These are phyloP conservation scores for Etheostoma cragini DNA, from an alignment of 2,113 vertebrate species.

Conservation along the genomic window DNA sequence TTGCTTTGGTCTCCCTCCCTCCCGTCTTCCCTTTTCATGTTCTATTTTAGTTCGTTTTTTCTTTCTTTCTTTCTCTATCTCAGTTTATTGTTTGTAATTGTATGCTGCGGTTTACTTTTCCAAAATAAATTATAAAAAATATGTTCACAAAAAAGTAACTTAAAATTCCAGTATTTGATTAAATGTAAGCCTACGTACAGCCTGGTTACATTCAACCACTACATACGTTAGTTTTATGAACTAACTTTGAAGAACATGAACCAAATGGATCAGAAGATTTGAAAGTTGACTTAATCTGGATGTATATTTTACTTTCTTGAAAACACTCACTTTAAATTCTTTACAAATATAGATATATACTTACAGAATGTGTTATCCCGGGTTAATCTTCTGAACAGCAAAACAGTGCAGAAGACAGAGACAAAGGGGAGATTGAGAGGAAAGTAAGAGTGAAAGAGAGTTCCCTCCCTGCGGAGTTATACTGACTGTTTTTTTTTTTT, in stretches of 20 bases:
- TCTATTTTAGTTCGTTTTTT: no score
- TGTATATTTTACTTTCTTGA: background rate
- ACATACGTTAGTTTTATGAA: background rate
- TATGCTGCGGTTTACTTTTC: no score
- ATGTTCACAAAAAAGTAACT: background rate
- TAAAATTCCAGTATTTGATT: background rate
- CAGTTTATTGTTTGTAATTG: no score
- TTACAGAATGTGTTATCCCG: constrained; percentile 56
- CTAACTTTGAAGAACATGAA: background rate
- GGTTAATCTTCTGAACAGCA: constrained; percentile 29
- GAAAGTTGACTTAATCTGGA: background rate
- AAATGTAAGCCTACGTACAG: no score
- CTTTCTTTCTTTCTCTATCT: no score
- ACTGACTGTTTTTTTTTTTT: constrained; percentile 41
- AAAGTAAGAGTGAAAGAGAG: constrained; percentile 65
- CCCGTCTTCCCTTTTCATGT: no score
- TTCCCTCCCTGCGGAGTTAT: constrained; percentile 46
- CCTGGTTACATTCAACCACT: background rate
- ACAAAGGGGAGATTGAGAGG: constrained; percentile 29
- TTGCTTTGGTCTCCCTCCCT: no score
- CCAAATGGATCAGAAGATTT: background rate
- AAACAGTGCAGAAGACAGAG: constrained; percentile 3
- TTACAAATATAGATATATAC: constrained; percentile 54
- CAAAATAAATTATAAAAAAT: no score
- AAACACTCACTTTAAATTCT: constrained; percentile 1